phyloP scores from a whole-genome alignment of 2,113 vertebrate genomes.

The Apaloderma vittatum region DNA sequence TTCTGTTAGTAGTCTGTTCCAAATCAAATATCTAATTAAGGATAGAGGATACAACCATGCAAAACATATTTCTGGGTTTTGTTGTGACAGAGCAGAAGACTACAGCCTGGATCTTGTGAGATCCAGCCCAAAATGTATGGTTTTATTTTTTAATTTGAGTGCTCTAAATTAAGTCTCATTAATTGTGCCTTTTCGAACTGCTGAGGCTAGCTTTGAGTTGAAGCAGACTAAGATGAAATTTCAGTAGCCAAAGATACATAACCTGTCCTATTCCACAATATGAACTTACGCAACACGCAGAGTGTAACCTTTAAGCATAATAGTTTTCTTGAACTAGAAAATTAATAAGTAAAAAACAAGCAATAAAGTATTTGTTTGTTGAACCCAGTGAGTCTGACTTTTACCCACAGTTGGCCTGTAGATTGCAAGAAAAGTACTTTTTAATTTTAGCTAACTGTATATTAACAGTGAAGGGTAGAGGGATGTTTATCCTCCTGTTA shows the following conservation, averaged over 20 bases:
- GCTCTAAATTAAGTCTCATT: neutral
- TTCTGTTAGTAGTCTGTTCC: neutral
- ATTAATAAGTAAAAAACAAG: neutral
- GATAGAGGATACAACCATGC: neutral
- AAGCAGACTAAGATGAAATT: neutral
- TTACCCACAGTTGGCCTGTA: neutral
- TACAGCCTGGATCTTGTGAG: neutral
- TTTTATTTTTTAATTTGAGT: neutral
- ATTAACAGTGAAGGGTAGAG: neutral
- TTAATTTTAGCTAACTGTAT: accelerated
- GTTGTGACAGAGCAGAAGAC: neutral
- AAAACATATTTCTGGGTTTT: neutral
- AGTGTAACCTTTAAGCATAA: neutral
- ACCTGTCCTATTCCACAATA: neutral
- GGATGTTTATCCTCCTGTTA: accelerated
- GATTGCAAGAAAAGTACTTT: neutral
- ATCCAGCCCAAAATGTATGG: neutral
- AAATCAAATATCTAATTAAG: neutral
- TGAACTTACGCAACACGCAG: neutral
- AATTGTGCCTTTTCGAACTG: neutral
- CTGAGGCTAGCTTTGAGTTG: neutral
- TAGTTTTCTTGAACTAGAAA: neutral
- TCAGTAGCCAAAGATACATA: neutral
- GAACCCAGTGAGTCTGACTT: neutral
- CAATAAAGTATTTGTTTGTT: neutral